phyloP scores from a whole-genome alignment of 1,140 invertebrate genomes.

The Eupristina koningsbergeri region DNA sequence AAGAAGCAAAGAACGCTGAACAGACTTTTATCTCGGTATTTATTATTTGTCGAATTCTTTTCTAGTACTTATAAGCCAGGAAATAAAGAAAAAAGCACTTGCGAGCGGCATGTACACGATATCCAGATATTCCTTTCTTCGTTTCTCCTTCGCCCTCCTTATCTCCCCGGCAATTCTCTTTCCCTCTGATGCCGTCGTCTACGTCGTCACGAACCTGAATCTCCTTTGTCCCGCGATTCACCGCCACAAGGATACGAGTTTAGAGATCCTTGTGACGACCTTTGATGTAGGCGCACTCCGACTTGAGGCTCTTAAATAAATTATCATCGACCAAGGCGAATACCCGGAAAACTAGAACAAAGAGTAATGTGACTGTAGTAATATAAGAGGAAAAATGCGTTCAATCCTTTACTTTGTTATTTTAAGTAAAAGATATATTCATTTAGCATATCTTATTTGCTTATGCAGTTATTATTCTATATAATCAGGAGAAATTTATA shows the following conservation, averaged over 20 bases:
- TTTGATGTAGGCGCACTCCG: slow-evolving; percentile 7
- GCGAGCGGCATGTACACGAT: background rate
- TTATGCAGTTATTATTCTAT: background rate
- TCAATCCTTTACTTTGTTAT: background rate
- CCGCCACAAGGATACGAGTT: slow-evolving; percentile 18
- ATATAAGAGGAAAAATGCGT: slow-evolving; percentile 19
- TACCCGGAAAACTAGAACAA: slow-evolving; percentile 17
- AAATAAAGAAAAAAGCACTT: slow-evolving; percentile 7
- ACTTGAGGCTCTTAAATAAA: slow-evolving; percentile 39
- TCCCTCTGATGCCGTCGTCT: background rate
- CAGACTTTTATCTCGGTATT: slow-evolving; percentile 24
- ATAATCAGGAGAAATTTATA: background rate
- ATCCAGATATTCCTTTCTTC: background rate
- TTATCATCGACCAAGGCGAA: slow-evolving; percentile 30
- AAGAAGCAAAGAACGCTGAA: background rate
- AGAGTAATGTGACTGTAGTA: background rate
- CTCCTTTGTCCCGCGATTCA: slow-evolving; percentile 41
- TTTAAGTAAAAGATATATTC: background rate
- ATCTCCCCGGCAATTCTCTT: background rate
- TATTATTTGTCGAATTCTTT: slow-evolving; percentile 28
- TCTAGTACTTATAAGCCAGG: background rate
- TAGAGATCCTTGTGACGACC: slow-evolving; percentile 12
- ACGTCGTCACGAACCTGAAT: background rate
- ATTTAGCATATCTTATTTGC: background rate
- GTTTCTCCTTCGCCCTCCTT: background rate